Evolutionary conservation across 2,888 invertebrate genomes (phyloP).

Genomic region (Agonopterix subpropinquella): DNA sequence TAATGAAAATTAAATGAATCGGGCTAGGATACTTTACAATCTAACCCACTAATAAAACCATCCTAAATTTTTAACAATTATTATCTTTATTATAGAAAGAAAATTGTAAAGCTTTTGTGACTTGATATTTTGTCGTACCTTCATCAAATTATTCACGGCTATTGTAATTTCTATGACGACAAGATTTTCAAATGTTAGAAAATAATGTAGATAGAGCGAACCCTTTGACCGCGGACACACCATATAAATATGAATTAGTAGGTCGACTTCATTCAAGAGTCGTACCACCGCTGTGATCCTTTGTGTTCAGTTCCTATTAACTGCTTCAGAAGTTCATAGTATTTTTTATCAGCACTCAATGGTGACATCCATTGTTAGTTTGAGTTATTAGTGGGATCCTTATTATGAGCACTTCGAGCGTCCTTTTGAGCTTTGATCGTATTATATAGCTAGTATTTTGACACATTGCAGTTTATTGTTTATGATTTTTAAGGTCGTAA

Average conservation of each 20-base stretch:
- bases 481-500: conserved; percentile 52
- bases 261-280: conserved; percentile 43
- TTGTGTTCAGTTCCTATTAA: conserved; percentile 59
- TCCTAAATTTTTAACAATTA: too few relatives aligned
- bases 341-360: conserved; percentile 45
- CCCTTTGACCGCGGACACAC: conserved; percentile 44
- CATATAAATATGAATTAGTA: conserved; percentile 55
- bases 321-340: conserved; percentile 72
- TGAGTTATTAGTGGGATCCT: conserved; percentile 40
- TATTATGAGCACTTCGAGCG: conserved; percentile 38
- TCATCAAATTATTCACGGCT: conserved; percentile 6
- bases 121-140: conserved; percentile 1
- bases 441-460: conserved; percentile 65
- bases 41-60: too few relatives aligned
- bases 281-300: conserved; percentile 42
- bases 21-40: too few relatives aligned
- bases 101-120: neutral
- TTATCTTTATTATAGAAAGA: too few relatives aligned
- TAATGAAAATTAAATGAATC: too few relatives aligned
- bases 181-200: conserved; percentile 27
- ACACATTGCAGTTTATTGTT: conserved; percentile 68
- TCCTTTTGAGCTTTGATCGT: conserved; percentile 41
- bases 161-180: conserved; percentile 22
- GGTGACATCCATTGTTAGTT: conserved; percentile 47
- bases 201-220: conserved; percentile 31